Evolutionary conservation across 2,888 invertebrate species (phyloP).

Genomic region (Oscheius onirici): DNA sequence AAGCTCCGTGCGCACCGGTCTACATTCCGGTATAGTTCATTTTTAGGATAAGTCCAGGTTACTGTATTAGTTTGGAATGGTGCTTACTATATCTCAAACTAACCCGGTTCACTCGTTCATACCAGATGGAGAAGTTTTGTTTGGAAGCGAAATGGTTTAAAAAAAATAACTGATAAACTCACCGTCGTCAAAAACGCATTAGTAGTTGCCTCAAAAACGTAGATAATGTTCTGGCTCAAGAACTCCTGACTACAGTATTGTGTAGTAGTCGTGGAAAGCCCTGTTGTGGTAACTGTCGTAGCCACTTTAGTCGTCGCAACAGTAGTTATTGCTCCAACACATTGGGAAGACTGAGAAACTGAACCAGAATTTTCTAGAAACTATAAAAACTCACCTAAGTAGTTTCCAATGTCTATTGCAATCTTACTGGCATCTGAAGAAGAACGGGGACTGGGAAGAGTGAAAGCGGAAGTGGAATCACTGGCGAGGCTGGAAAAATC

Average conservation of each 20-base stretch:
- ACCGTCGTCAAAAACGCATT: background rate
- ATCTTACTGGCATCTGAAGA: background rate
- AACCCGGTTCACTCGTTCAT: no score
- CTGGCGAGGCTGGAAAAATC: conserved; percentile 10
- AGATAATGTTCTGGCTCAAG: background rate
- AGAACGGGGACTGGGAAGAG: background rate
- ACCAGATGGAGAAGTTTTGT: no score
- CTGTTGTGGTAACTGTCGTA: background rate
- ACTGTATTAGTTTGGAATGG: no score
- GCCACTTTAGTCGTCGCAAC: background rate
- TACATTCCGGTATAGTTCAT: no score
- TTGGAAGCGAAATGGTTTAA: no score
- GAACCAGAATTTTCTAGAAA: background rate
- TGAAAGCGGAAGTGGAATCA: conserved; percentile 2
- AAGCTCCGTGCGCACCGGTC: no score
- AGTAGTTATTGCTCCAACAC: conserved; percentile 1
- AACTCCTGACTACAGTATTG: background rate
- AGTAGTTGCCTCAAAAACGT: background rate
- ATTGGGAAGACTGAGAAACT: conserved; percentile 7
- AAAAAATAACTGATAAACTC: no score
- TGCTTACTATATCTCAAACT: no score
- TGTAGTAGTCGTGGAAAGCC: background rate
- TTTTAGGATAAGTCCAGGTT: no score
- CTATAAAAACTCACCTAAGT: background rate
- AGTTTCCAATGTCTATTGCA: background rate